These are phyloP conservation scores for Dascyllus trimaculatus DNA, from an alignment of 2,113 vertebrate genomes.

Conservation along the genomic window DNA sequence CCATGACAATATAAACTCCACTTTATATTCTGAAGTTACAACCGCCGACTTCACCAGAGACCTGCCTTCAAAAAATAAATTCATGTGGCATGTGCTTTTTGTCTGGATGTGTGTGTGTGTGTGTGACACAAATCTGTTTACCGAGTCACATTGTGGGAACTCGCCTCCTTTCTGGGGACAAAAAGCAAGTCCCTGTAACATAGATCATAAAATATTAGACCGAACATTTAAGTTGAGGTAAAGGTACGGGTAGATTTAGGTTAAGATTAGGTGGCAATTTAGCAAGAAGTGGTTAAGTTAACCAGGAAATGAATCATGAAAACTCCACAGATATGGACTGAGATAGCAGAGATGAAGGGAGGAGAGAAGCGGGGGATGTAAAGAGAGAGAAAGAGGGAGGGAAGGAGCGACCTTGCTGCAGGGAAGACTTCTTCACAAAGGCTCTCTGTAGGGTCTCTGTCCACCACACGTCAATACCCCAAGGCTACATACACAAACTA, in stretches of 20 bases:
- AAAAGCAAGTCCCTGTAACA: conserved; percentile 2
- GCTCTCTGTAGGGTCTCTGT: conserved; percentile 60
- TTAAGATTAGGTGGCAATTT: neutral
- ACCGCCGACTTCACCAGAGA: conserved; percentile 48
- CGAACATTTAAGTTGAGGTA: neutral
- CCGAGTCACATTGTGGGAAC: neutral
- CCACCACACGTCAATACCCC: conserved; percentile 51
- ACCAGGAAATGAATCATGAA: conserved; percentile 1
- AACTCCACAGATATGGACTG: conserved; percentile 26
- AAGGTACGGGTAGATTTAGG: neutral
- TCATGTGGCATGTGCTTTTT: conserved; percentile 29
- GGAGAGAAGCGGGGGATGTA: conserved; percentile 9
- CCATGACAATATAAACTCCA: conserved; percentile 12
- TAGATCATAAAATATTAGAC: neutral
- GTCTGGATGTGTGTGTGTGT: conserved; percentile 7
- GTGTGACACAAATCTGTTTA: neutral
- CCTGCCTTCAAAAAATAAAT: conserved; percentile 39
- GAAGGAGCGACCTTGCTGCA: conserved; percentile 74
- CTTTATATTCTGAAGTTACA: conserved; percentile 54
- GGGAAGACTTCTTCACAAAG: conserved; percentile 71
- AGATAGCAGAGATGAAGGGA: conserved; percentile 41
- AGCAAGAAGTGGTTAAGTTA: no score
- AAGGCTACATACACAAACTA: conserved; percentile 49
- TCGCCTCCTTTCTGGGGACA: neutral
- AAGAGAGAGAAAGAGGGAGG: conserved; percentile 6